Base-by-base conservation (phyloP, 2,888 invertebrate genomes). In the Acrobasis repandana region DNA sequence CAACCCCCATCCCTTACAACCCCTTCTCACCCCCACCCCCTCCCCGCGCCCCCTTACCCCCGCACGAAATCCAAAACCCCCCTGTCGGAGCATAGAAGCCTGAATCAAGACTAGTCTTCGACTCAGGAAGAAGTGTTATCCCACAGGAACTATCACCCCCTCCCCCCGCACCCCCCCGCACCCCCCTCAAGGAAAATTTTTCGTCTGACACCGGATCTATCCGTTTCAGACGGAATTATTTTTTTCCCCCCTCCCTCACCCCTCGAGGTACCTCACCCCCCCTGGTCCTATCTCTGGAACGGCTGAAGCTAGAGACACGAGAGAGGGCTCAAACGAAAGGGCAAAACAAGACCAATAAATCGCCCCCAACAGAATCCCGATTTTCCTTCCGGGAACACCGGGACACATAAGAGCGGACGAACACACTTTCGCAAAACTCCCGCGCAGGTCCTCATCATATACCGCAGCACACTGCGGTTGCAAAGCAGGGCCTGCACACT, bases 201-300 rank as follows among this genome's bases (percentile, higher is more conserved):
- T 46, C n/a, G 46, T 46, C 46, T 46, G 46, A 46, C 46, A 46
- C 46, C 46, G 46, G 46, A n/a, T 46, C 46, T 46, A 46, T 46
- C 46, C 46, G 46, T n/a, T 46, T 46, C 46, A 46, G 46, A n/a
- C n/a, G n/a, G 14, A 46, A 46, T 9, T n/a, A 46, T 9, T 46
- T 46, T 46, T 46, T 46, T n/a, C 14, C 46, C n/a, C 46, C n/a
- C 46, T 2, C 46, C 1, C 46, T 1, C 6, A 20, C 46, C 46
- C 46, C 46, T 14, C 6, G 6, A 15, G 11, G 46, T 14, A n/a
- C 1, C n/a, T 15, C 6, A n/a, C 46, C 46, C 46, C 46, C 46
- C 46, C 46, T 46, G n/a, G 46, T 46, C n/a, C 1, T 46, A 46
- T 11, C 46, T 46, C 46, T 2, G 1, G 9, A 46, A 46, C 46